phyloP scores from a whole-genome alignment of 92 coral and sea anemone genomes.

The Phenganax stokvisi region DNA sequence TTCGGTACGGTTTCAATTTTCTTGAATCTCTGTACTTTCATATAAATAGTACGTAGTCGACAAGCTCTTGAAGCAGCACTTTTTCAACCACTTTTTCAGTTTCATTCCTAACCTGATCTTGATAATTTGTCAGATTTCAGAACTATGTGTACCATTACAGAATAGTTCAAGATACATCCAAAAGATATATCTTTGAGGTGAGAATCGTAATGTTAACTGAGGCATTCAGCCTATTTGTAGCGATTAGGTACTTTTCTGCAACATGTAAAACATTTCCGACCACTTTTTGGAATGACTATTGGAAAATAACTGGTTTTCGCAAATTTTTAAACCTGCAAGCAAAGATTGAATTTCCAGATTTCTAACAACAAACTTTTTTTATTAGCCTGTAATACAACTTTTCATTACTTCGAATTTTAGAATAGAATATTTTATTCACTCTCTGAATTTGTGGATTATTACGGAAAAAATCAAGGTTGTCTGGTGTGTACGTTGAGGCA shows the following conservation, averaged over 20 bases:
- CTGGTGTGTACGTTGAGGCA: constrained; percentile 8
- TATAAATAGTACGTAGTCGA: background rate
- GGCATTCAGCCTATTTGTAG: too few relatives aligned
- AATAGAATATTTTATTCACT: constrained; percentile 17
- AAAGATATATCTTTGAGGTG: background rate
- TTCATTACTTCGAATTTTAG: background rate
- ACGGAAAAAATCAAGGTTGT: background rate
- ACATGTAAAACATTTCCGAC: too few relatives aligned
- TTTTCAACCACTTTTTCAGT: background rate
- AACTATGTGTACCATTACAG: constrained; percentile 7
- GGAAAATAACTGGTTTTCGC: too few relatives aligned
- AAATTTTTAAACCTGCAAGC: too few relatives aligned
- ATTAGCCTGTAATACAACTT: too few relatives aligned
- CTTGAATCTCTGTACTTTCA: background rate
- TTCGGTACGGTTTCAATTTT: too few relatives aligned
- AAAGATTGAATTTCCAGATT: too few relatives aligned
- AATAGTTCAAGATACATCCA: background rate
- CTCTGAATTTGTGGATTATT: constrained; percentile 1
- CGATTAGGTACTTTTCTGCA: too few relatives aligned
- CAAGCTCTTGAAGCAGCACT: background rate
- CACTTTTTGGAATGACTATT: too few relatives aligned
- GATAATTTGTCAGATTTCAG: background rate
- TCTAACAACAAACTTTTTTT: too few relatives aligned
- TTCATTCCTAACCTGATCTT: background rate
- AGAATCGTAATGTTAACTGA: too few relatives aligned